phyloP scores from a whole-genome alignment of 2,113 vertebrate species.

The Myanophis thanlyinensis region DNA sequence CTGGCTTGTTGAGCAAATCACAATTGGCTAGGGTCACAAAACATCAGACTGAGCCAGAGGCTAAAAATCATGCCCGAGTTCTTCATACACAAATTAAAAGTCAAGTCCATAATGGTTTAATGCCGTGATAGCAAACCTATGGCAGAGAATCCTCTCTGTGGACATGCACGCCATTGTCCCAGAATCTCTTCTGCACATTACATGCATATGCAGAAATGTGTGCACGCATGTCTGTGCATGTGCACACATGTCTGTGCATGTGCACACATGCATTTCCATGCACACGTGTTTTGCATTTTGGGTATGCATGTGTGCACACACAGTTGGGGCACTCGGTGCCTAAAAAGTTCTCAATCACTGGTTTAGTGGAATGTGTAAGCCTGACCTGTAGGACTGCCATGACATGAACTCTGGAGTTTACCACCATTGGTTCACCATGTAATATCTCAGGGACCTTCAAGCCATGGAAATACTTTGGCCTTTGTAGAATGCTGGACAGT shows the following conservation, averaged over 20 bases:
- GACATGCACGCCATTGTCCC: too few relatives aligned
- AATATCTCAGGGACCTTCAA: background rate
- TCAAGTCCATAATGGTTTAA: background rate
- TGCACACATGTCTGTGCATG: too few relatives aligned
- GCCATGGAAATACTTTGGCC: background rate
- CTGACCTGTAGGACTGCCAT: background rate
- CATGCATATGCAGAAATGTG: too few relatives aligned
- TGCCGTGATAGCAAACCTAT: too few relatives aligned
- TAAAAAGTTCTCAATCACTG: too few relatives aligned
- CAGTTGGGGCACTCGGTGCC: too few relatives aligned
- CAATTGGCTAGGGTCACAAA: background rate
- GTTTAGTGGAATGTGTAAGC: background rate
- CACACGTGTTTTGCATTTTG: too few relatives aligned
- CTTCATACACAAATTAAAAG: background rate
- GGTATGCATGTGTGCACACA: too few relatives aligned
- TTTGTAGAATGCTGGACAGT: background rate
- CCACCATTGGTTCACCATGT: background rate
- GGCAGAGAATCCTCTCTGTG: too few relatives aligned
- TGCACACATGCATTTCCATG: too few relatives aligned
- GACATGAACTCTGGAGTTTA: background rate
- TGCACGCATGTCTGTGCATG: too few relatives aligned
- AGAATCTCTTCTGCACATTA: too few relatives aligned
- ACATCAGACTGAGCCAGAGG: background rate
- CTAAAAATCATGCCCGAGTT: background rate
- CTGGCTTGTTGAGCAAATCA: background rate